These are phyloP conservation scores for Ariopsis seemanni DNA, from an alignment of 2,113 vertebrate genomes.

Conservation along the genomic window DNA sequence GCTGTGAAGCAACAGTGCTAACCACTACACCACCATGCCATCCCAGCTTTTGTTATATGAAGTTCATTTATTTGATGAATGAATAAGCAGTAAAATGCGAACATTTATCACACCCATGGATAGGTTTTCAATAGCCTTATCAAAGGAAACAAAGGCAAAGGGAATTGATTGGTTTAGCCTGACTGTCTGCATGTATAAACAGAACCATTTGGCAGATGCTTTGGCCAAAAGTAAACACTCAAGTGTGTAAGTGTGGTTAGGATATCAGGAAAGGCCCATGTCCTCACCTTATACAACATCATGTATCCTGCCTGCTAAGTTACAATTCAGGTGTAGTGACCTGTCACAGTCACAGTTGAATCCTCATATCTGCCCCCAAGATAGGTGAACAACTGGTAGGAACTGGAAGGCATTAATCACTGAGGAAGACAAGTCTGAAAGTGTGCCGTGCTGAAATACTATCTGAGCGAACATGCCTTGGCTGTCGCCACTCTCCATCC, in stretches of 20 bases:
- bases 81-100: neutral
- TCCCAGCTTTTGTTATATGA: neutral
- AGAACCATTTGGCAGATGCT: neutral
- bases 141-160: neutral
- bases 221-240: neutral
- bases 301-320: neutral
- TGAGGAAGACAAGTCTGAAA: slow-evolving; percentile 7
- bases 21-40: too few species aligned
- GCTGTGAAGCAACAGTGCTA: too few species aligned
- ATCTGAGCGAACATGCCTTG: slow-evolving; percentile 33
- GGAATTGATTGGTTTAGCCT: neutral
- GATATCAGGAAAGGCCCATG: neutral
- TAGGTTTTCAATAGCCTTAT: neutral
- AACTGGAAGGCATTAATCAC: slow-evolving; percentile 37
- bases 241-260: neutral
- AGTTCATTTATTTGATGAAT: neutral
- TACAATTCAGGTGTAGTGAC: neutral
- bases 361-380: neutral
- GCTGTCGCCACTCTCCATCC: neutral
- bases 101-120: neutral
- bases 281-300: neutral
- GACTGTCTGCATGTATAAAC: neutral
- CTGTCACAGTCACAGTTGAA: neutral
- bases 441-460: slow-evolving; percentile 1
- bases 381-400: neutral